Percentiles rank a stretch among this genome's conserved stretches.
These are phyloP conservation scores for Cervus canadensis DNA, from an alignment of 2,113 vertebrate genomes.

Conservation along the genomic window DNA sequence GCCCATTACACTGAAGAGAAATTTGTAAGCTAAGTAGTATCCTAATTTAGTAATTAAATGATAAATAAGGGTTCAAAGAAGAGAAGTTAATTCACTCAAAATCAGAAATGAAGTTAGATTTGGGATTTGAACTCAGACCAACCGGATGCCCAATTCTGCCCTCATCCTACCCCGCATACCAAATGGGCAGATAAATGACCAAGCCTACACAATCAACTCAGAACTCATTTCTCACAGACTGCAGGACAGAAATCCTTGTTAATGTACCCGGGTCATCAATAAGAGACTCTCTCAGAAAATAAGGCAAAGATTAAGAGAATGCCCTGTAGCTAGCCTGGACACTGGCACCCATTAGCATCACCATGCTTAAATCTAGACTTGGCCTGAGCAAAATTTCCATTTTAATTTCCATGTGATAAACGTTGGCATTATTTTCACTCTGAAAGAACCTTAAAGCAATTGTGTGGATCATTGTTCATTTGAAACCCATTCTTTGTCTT, in stretches of 20 bases:
- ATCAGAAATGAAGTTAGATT: background rate
- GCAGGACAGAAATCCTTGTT: background rate
- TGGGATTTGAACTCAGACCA: background rate
- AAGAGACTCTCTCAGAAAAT: background rate
- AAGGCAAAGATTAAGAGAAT: background rate
- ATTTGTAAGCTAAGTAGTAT: background rate
- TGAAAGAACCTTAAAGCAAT: slow-evolving; percentile 37
- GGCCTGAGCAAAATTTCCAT: background rate
- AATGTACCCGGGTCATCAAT: background rate
- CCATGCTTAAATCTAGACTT: background rate
- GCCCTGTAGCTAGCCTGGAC: background rate
- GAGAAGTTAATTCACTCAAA: background rate
- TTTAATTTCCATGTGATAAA: slow-evolving; percentile 39
- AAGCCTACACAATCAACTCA: background rate
- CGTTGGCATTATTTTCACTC: background rate
- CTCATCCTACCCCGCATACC: background rate
- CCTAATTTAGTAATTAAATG: background rate
- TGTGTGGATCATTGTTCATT: background rate
- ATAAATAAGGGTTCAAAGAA: background rate
- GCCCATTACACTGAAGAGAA: background rate
- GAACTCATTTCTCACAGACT: background rate
- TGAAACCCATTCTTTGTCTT: slow-evolving; percentile 48
- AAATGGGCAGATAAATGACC: background rate
- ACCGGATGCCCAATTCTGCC: background rate
- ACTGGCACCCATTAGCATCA: background rate